phyloP scores from a whole-genome alignment of 2,888 invertebrate genomes.

The Vannuccia rotundouncinata region DNA sequence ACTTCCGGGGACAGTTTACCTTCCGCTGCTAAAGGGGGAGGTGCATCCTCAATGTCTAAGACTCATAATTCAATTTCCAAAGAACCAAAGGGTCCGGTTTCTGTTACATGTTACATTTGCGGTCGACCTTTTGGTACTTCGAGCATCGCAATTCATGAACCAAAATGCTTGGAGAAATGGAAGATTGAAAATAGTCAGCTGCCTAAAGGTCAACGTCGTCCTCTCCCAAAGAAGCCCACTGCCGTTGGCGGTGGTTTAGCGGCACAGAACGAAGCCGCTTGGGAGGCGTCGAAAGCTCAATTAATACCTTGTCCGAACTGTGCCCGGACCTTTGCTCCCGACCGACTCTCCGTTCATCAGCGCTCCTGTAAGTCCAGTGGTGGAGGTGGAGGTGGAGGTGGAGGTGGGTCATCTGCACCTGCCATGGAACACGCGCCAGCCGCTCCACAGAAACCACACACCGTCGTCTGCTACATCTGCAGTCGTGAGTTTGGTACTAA shows the following conservation, averaged over 20 bases:
- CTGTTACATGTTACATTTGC: constrained; percentile 41
- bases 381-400: neutral
- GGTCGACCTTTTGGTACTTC: constrained; percentile 39
- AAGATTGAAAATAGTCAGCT: constrained; percentile 37
- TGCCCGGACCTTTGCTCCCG: constrained; percentile 65
- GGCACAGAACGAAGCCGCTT: constrained; percentile 59
- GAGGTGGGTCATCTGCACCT: neutral
- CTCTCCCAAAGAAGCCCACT: constrained; percentile 37
- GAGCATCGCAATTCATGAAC: constrained; percentile 41
- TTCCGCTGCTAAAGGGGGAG: neutral
- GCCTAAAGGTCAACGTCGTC: constrained; percentile 37
- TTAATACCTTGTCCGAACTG: constrained; percentile 65
- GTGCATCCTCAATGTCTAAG: neutral
- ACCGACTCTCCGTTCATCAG: constrained; percentile 63
- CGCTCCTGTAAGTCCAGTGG: constrained; percentile 57
- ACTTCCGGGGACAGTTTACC: neutral
- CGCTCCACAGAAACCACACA: constrained; percentile 45
- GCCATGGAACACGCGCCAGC: neutral
- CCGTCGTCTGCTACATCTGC: constrained; percentile 63
- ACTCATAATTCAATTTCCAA: neutral
- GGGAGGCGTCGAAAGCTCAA: constrained; percentile 61
- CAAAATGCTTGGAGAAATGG: constrained; percentile 41
- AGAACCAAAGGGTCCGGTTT: constrained; percentile 35
- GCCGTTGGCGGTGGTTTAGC: constrained; percentile 25
- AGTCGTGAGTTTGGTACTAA: constrained; percentile 64